Conservation (phyloP, 2,797 vertebrate genomes). For the Pogonophryne albipinna region DNA sequence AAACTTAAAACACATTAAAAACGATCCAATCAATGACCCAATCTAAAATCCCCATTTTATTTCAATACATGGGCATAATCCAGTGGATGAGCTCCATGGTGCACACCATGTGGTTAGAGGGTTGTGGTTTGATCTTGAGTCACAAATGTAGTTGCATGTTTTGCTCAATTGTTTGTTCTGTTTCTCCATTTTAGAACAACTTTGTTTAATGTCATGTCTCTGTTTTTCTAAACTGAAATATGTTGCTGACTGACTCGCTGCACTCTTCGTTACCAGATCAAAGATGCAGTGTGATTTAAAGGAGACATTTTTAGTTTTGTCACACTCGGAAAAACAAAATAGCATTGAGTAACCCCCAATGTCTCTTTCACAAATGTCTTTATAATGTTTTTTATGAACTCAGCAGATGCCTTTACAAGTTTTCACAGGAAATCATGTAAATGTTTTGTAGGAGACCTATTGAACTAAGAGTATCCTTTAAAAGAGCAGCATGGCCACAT, state of each 20-base stretch:
- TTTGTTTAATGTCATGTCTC: constrained; percentile 36
- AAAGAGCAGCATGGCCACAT: constrained; percentile 15
- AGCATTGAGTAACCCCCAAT: background rate
- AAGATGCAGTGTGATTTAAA: constrained; percentile 37
- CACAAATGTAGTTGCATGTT: constrained; percentile 37
- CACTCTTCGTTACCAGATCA: constrained; percentile 36
- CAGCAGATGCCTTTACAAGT: background rate
- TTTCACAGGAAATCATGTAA: constrained; percentile 1
- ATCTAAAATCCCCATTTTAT: too few species aligned
- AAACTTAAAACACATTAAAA: too few species aligned
- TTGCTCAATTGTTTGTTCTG: constrained; percentile 24
- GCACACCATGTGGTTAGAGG: background rate
- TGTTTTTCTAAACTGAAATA: constrained; percentile 39
- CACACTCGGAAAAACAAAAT: background rate
- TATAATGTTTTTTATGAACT: background rate
- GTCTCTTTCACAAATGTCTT: background rate
- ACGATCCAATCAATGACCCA: too few species aligned
- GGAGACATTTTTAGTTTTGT: too few species aligned
- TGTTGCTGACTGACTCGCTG: constrained; percentile 43
- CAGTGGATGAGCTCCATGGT: background rate
- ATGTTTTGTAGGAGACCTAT: background rate
- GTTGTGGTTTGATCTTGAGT: constrained; percentile 46
- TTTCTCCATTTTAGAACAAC: background rate
- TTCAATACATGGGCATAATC: background rate
- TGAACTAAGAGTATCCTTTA: background rate